Base-by-base conservation (phyloP, 1,140 invertebrate species). In the Brachionus paranguensis region DNA sequence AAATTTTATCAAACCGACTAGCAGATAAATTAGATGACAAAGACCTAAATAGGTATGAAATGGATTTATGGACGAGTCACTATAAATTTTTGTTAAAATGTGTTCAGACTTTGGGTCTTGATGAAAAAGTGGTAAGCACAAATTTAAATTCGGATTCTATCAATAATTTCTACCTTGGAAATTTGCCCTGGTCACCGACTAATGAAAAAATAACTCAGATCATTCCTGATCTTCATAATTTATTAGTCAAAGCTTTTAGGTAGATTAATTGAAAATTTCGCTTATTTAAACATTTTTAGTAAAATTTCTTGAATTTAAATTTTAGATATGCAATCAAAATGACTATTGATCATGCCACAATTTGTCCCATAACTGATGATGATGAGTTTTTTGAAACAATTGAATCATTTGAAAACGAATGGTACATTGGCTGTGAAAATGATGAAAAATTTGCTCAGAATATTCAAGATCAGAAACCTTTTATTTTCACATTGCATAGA, bases 311-410 rank as follows among this genome's bases (percentile, higher is more conserved):
- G 47, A 53, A 17, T 29, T 43, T 50, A 43, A 60, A 64, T 83
- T 85, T 24, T 85, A 91, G 89, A 78, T 89, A 89, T 86, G 88
- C 90, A 10, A 88, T 90, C 53, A 91, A 91, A 85, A 85, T 91
- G 78, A 88, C 90, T 85, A 85, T 91, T 45, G 91, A 91, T 85
- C 89, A 90, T 83, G 86, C 87, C 11, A 85, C 91, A 55, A 85
- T 91, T 70, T 89, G 90, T 8, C 88, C 88, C 27, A 86, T 88
- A 20, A 85, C 86, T 11, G 85, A 85, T 7, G 84, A 87, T 74
- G 87, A 87, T 29, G 90, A 91, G 83, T 85, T 91, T 50, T 85
- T 87, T 64, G 87, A 89, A 74, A 86, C 86, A 37, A 85, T 91
- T 74, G 84, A 86, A 45, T 89, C 90, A 24, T 90, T 89, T 86